Conservation (phyloP, 2,797 vertebrate genomes). For the Stomatorhinus walkeri region DNA sequence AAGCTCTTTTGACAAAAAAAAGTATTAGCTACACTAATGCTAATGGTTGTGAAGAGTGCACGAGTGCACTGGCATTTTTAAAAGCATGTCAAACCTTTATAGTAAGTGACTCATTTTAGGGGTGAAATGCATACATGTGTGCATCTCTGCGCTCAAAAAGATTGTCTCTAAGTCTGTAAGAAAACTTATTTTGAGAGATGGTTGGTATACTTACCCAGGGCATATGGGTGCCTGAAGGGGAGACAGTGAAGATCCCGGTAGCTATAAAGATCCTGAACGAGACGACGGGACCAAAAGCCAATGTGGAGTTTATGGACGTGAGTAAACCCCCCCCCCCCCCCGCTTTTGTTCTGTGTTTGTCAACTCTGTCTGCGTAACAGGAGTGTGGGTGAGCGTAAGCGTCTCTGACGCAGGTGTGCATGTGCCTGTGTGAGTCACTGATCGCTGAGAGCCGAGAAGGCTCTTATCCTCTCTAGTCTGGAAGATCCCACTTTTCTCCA, state of each 20-base stretch:
- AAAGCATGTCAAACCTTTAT: not conserved
- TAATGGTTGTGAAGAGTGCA: not conserved
- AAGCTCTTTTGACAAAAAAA: constrained; percentile 1
- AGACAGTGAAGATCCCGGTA: constrained; percentile 95
- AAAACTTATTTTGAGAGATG: constrained; percentile 28
- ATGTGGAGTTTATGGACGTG: constrained; percentile 97
- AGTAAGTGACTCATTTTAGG: not conserved
- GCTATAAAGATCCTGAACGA: constrained; percentile 96
- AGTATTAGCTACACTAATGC: not conserved
- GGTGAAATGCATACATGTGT: not conserved
- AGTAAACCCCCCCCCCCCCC: constrained; percentile 49
- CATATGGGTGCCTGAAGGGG: constrained; percentile 95
- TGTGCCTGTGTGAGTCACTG: not conserved
- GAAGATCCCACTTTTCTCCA: not conserved
- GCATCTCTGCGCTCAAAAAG: constrained; percentile 23
- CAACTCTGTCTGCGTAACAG: not conserved
- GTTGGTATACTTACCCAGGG: constrained; percentile 61
- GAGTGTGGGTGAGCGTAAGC: not conserved
- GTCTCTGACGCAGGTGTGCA: not conserved
- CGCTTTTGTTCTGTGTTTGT: not conserved
- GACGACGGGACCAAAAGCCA: constrained; percentile 89
- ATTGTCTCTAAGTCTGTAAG: not conserved
- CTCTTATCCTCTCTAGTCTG: not conserved
- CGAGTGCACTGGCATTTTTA: not conserved
- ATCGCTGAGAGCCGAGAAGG: not conserved